Base-by-base conservation (phyloP, 2,113 vertebrate species). In the Platanista minor region DNA sequence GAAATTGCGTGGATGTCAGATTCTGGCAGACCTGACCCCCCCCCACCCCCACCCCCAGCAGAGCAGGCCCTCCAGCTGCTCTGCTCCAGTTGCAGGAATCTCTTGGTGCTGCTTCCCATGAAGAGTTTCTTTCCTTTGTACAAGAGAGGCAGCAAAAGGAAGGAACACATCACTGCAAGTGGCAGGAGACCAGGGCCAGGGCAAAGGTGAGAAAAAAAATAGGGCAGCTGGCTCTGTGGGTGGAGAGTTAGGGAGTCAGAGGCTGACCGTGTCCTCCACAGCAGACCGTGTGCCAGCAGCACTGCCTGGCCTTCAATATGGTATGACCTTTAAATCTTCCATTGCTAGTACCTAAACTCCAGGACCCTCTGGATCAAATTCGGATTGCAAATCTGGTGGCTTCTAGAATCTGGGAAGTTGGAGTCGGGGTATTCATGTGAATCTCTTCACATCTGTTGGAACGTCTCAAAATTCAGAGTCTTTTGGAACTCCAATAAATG, bases 251-350 rank as follows among this genome's bases (percentile, higher is more conserved):
- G 27, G 39, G 5, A 23, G 27, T 8, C 29, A 49, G 25, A 57
- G 25, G 23, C 71, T 7, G 49, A 21, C 17, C 6, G 0, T 25
- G 12, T 18, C 23, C 25, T 78, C 27, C 6, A n/a, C 3, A 25
- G 20, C 10, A 1, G 3, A 29, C 5, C 2, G 14, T 20, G 39
- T n/a, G 72, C 1, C n/a, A 4, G 5, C 25, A 10, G 52, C 4
- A 3, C 18, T 41, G 41, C 11, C 12, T 2, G 5, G 33, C 29
- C 27, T 81, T 46, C 21, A 5, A 8, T 14, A 2, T 4, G 25
- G 5, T 2, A 13, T 5, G 5, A 15, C 3, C 14, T 25, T 41
- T 71, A 6, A 13, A 17, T 36, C 52, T 36, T 64, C 20, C 54
- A 5, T 14, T 25, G 17, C 61, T 31, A 3, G 54, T 57, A 66